Evolutionary conservation across 1,140 invertebrate genomes (phyloP).

Genomic region (Caenorhabditis brenneri): DNA sequence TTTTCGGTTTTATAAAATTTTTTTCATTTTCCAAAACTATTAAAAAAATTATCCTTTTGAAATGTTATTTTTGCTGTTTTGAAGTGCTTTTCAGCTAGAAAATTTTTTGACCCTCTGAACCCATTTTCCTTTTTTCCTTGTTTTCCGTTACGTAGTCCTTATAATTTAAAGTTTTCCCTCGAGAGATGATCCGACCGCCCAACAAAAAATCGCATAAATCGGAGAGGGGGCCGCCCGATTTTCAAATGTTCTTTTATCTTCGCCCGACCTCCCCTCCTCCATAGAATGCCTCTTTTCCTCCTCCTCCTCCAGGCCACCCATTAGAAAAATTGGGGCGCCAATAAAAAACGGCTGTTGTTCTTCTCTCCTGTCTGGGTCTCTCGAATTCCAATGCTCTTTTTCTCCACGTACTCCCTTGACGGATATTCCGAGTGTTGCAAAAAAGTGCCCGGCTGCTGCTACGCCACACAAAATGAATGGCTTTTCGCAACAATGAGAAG

Average conservation of each 20-base stretch:
- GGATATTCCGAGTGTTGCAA: conserved; percentile 31
- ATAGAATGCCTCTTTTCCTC: not conserved
- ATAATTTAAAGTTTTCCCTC: not conserved
- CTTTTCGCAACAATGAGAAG: conserved; percentile 37
- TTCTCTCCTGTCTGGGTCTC: not conserved
- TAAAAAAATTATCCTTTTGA: too few species aligned
- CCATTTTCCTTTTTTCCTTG: not conserved
- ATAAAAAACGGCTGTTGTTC: conserved; percentile 39
- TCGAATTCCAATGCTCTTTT: not conserved
- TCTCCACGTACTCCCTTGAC: not conserved
- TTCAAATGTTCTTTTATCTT: conserved; percentile 30
- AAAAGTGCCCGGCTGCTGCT: not conserved
- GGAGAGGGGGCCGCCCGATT: not conserved
- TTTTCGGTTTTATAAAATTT: too few species aligned
- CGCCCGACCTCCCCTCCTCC: not conserved
- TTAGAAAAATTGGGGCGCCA: conserved; percentile 36
- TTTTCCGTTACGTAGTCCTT: not conserved
- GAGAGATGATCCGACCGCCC: not conserved
- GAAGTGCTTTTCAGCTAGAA: too few species aligned
- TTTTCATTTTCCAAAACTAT: too few species aligned
- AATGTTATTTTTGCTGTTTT: too few species aligned
- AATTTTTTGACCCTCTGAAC: too few species aligned
- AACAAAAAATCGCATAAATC: not conserved
- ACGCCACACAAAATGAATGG: conserved; percentile 40
- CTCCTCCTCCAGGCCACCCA: not conserved